Conservation (phyloP, 2,888 invertebrate genomes). For the Meteorus colon region DNA sequence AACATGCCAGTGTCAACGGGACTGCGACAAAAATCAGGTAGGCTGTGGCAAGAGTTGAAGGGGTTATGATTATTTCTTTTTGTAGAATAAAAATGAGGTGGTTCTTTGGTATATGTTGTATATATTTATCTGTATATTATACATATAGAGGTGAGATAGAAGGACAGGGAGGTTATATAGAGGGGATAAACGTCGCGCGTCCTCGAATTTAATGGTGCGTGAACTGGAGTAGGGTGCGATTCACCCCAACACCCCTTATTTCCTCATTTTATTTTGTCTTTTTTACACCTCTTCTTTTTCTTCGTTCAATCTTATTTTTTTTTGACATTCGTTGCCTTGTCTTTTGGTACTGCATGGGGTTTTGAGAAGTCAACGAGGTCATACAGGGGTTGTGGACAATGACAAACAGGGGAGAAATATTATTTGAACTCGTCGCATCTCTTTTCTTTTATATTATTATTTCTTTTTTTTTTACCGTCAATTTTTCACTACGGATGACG, state of each 20-base stretch:
- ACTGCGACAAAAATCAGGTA: conserved; percentile 41
- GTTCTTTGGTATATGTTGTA: conserved; percentile 2
- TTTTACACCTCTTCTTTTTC: conserved; percentile 34
- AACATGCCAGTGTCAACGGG: conserved; percentile 41
- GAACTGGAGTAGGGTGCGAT: conserved; percentile 58
- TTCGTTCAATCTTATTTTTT: background rate
- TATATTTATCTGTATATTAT: background rate
- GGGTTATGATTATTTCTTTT: conserved; percentile 35
- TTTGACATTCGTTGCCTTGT: conserved; percentile 3
- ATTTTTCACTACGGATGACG: background rate
- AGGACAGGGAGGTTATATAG: conserved; percentile 54
- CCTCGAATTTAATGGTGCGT: conserved; percentile 71
- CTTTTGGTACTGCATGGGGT: background rate
- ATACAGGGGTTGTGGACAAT: conserved; percentile 28
- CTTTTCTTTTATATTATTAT: conserved; percentile 14
- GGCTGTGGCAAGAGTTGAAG: conserved; percentile 29
- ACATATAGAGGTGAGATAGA: conserved; percentile 44
- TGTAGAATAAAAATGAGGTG: conserved; percentile 39
- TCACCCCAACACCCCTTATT: conserved; percentile 19
- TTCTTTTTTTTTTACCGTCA: conserved; percentile 1
- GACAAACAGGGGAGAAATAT: conserved; percentile 13
- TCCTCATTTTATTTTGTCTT: conserved; percentile 20
- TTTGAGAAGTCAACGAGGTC: conserved; percentile 41
- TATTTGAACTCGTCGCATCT: conserved; percentile 22
- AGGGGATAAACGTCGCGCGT: conserved; percentile 67